Conservation (phyloP, 1,140 invertebrate genomes). For the Scaptodrosophila lebanonensis region DNA sequence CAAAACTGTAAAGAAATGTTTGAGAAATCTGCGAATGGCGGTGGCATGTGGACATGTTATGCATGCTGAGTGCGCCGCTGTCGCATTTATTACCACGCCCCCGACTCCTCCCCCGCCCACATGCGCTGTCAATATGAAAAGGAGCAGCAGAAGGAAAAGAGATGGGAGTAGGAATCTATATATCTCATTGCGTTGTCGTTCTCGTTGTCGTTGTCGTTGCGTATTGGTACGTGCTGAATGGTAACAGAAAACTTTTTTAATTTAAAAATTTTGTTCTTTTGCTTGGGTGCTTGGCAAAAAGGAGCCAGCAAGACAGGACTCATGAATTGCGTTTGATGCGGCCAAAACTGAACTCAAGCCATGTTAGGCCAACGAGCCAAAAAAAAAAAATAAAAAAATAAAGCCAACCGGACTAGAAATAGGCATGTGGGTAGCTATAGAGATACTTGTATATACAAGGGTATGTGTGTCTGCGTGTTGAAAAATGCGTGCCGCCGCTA, state of each 20-base stretch:
- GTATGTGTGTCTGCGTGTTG: constrained; percentile 14
- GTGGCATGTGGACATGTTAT: constrained; percentile 56
- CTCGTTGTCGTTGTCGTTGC: constrained; percentile 56
- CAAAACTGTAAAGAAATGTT: constrained; percentile 41
- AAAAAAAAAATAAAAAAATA: constrained; percentile 22
- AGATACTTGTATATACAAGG: constrained; percentile 1
- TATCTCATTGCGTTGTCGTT: constrained; percentile 22
- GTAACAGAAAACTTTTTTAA: constrained; percentile 72
- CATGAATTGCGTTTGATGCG: constrained; percentile 68
- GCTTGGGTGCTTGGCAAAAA: constrained; percentile 20
- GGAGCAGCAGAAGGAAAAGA: not conserved
- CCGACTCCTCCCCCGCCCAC: not conserved
- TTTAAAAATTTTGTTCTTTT: constrained; percentile 62
- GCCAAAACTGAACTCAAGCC: constrained; percentile 23
- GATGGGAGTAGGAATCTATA: constrained; percentile 22
- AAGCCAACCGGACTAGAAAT: not conserved
- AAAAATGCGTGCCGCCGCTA: constrained; percentile 57
- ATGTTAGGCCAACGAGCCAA: constrained; percentile 13
- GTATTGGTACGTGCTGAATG: constrained; percentile 71
- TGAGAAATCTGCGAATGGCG: constrained; percentile 40
- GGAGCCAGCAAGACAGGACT: constrained; percentile 24
- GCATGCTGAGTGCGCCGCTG: constrained; percentile 53
- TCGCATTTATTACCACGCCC: constrained; percentile 62
- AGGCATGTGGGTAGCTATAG: not conserved
- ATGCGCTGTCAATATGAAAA: constrained; percentile 24